These are phyloP conservation scores for Morbakka virulenta DNA, from an alignment of 30 jellyfish, hydroid and myxozoan species.

Conservation along the genomic window DNA sequence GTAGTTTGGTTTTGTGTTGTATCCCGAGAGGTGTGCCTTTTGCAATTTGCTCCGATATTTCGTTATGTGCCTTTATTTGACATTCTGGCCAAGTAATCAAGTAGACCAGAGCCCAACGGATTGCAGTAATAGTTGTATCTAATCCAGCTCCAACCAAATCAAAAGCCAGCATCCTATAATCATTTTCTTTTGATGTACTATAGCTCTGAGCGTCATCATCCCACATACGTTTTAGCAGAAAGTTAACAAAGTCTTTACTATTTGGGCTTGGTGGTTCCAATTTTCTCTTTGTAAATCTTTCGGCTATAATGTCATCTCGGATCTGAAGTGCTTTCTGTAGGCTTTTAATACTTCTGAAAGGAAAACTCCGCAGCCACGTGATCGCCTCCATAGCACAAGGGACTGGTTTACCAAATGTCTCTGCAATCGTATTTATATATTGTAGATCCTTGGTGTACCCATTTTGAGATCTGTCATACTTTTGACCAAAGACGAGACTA, in stretches of 20 bases:
- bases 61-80: conserved; percentile 21
- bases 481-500: neutral
- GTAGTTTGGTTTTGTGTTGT: conserved; percentile 4
- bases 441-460: neutral
- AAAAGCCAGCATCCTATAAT: neutral
- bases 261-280: neutral
- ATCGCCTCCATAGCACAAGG: neutral
- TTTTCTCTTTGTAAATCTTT: neutral
- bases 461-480: neutral
- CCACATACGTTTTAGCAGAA: neutral
- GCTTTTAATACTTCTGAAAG: neutral
- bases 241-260: neutral
- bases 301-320: conserved; percentile 29
- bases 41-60: neutral
- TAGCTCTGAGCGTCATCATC: neutral
- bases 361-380: conserved; percentile 5
- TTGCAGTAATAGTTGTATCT: conserved; percentile 8
- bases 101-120: conserved; percentile 36
- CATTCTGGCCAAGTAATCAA: conserved; percentile 25
- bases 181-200: neutral
- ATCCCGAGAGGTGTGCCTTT: neutral
- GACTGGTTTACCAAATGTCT: conserved; percentile 1
- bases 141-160: conserved; percentile 28
- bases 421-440: conserved; percentile 12
- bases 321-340: neutral